These are phyloP conservation scores for Bradypodion ventrale DNA, from an alignment of 2,797 vertebrate genomes.

Conservation along the genomic window DNA sequence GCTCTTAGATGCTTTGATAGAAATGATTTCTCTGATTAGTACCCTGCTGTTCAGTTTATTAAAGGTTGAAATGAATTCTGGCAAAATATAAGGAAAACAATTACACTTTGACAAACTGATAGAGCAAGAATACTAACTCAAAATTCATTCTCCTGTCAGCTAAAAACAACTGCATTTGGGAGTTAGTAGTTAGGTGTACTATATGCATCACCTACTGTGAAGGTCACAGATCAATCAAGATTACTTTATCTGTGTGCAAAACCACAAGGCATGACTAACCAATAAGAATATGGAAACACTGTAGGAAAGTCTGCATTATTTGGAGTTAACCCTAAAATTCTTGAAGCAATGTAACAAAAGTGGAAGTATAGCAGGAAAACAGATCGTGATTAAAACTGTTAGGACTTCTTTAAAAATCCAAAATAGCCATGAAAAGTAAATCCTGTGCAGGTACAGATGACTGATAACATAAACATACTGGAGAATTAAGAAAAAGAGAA, in stretches of 20 bases:
- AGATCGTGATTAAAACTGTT: neutral
- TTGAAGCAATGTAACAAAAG: neutral
- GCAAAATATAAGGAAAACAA: slow-evolving; percentile 37
- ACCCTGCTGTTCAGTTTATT: slow-evolving; percentile 44
- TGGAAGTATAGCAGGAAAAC: neutral
- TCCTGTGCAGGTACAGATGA: neutral
- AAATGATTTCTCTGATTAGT: slow-evolving; percentile 49
- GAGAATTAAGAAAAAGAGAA: neutral
- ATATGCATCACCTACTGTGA: neutral
- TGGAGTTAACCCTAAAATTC: neutral
- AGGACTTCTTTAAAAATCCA: neutral
- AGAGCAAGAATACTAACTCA: neutral
- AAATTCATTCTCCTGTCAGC: neutral
- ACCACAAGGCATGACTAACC: neutral
- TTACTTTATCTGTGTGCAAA: neutral
- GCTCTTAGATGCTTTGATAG: slow-evolving; percentile 15
- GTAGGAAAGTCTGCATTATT: neutral
- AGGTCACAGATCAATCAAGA: slow-evolving; percentile 22
- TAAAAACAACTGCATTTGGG: neutral
- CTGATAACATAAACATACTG: neutral
- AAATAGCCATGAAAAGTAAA: neutral
- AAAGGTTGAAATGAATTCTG: neutral
- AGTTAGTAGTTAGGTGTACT: neutral
- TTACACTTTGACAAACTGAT: neutral
- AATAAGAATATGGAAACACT: neutral